A percentile compares a stretch with the other conserved stretches of the same genome.
Conservation (phyloP, 2,797 vertebrate genomes). For the Austrolebias charrua region DNA sequence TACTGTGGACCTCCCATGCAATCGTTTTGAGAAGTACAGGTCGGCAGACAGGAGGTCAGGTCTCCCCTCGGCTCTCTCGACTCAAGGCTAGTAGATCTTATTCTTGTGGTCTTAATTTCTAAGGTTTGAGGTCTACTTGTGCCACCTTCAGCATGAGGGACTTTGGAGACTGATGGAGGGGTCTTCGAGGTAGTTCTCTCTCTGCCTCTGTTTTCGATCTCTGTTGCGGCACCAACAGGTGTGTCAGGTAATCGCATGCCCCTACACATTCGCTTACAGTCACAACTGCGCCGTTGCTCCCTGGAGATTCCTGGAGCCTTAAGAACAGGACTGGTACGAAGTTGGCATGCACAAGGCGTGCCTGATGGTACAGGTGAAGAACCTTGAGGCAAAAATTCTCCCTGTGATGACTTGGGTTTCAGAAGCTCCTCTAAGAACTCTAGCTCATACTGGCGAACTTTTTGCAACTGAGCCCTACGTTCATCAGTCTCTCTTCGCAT, state of each 20-base stretch:
- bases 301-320: conserved; percentile 95
- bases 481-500: conserved; percentile 95
- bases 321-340: conserved; percentile 92
- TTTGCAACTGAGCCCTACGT: conserved; percentile 92
- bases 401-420: conserved; percentile 92
- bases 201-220: conserved; percentile 78
- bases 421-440: conserved; percentile 97
- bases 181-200: conserved; percentile 80
- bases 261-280: conserved; percentile 93
- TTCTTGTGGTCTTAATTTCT: conserved; percentile 85
- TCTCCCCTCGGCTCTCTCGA: conserved; percentile 88
- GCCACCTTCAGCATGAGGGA: conserved; percentile 77
- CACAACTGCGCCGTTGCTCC: conserved; percentile 95
- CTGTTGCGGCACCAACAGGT: conserved; percentile 78
- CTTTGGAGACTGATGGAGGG: conserved; percentile 73
- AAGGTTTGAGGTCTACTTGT: conserved; percentile 78
- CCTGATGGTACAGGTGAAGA: conserved; percentile 89
- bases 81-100: conserved; percentile 93
- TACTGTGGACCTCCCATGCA: conserved; percentile 85
- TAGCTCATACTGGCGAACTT: conserved; percentile 96
- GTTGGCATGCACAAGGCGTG: conserved; percentile 91
- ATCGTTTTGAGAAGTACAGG: conserved; percentile 85
- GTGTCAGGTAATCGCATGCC: conserved; percentile 88
- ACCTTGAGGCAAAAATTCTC: conserved; percentile 86
- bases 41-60: conserved; percentile 83